phyloP scores from a whole-genome alignment of 2,888 invertebrate genomes.

The Rosalia funebris region DNA sequence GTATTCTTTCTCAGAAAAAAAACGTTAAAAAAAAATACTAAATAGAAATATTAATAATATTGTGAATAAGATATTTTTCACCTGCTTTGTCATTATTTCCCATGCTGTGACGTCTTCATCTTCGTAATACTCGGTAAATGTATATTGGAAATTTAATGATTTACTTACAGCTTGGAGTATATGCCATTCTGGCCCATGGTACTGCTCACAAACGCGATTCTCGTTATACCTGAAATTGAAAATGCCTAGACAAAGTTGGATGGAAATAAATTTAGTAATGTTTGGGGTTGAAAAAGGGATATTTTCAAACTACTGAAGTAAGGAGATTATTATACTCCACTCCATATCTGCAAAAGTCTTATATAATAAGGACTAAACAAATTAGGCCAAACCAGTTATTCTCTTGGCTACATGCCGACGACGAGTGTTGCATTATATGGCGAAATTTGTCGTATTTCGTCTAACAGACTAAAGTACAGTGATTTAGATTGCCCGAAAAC shows the following conservation, averaged over 20 bases:
- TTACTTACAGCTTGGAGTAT: constrained; percentile 23
- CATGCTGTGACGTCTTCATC: constrained; percentile 21
- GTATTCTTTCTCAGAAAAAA: too few species aligned
- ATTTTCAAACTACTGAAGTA: too few species aligned
- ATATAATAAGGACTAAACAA: not conserved
- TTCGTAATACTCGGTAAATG: constrained; percentile 28
- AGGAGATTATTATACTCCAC: too few species aligned
- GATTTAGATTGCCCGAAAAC: too few species aligned
- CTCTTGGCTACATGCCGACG: too few species aligned
- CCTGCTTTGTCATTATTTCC: constrained; percentile 35
- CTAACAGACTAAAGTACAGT: too few species aligned
- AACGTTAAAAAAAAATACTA: too few species aligned
- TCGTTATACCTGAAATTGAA: constrained; percentile 23
- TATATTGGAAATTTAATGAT: constrained; percentile 33
- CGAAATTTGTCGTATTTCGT: not conserved
- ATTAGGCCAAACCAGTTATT: too few species aligned
- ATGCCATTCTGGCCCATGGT: constrained; percentile 30
- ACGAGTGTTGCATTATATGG: too few species aligned
- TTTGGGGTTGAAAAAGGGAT: not conserved
- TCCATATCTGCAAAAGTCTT: not conserved
- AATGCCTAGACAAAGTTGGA: not conserved
- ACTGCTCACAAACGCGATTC: not conserved
- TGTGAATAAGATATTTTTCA: too few species aligned
- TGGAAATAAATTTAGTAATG: not conserved
- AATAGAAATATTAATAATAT: too few species aligned